Conservation (phyloP, 1,140 invertebrate genomes). For the Venustaconcha ellipsiformis region DNA sequence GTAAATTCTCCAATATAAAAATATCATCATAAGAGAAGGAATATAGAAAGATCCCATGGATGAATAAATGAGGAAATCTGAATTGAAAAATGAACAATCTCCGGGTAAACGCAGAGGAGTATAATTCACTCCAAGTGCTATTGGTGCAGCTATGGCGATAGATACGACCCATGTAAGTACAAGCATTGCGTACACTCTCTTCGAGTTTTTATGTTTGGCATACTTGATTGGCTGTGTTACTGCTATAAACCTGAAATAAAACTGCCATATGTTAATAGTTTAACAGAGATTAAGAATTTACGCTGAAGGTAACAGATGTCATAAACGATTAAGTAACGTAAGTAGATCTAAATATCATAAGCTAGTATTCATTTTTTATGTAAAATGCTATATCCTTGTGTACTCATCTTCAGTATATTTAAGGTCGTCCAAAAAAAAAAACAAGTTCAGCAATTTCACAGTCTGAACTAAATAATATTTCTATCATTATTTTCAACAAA, state of each 20-base stretch:
- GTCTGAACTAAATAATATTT: too few species aligned
- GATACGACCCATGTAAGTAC: constrained; percentile 97
- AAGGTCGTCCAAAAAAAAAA: too few species aligned
- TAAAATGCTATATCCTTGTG: too few species aligned
- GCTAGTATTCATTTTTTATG: too few species aligned
- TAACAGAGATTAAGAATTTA: too few species aligned
- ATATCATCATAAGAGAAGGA: constrained; percentile 98
- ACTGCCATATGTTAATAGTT: not conserved
- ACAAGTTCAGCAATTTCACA: too few species aligned
- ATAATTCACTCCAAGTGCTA: constrained; percentile 92
- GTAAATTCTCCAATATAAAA: constrained; percentile 98
- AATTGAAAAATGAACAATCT: constrained; percentile 96
- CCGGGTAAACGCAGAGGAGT: constrained; percentile 52
- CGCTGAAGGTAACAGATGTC: too few species aligned
- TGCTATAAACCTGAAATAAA: constrained; percentile 90
- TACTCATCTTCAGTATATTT: too few species aligned
- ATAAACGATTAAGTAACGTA: too few species aligned
- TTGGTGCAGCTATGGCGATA: constrained; percentile 95
- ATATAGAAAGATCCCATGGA: constrained; percentile 99
- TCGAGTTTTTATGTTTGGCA: constrained; percentile 97
- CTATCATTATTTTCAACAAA: too few species aligned
- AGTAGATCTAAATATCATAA: too few species aligned
- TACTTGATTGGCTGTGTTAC: constrained; percentile 99
- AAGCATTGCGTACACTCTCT: constrained; percentile 94
- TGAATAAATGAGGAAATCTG: constrained; percentile 97